Conservation (phyloP, 2,113 vertebrate genomes). For the Tragelaphus strepsiceros region DNA sequence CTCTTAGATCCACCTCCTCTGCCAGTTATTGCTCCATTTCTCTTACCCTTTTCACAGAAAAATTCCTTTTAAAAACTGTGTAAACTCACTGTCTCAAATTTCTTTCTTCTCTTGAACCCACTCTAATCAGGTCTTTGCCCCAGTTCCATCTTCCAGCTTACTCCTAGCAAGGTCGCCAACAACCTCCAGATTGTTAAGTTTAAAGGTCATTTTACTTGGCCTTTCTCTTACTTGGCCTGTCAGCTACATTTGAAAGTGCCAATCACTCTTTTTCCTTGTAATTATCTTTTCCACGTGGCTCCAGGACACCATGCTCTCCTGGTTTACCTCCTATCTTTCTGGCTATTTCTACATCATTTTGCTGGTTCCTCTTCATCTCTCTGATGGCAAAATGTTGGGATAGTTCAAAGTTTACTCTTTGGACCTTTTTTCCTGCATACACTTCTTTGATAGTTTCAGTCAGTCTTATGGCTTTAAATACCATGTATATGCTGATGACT, state of each 20-base stretch:
- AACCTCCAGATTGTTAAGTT: background rate
- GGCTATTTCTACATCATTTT: background rate
- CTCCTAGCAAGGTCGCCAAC: background rate
- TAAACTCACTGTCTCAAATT: background rate
- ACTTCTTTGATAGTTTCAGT: background rate
- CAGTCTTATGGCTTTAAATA: background rate
- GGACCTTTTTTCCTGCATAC: background rate
- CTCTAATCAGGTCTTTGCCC: background rate
- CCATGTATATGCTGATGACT: background rate
- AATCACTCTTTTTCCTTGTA: background rate
- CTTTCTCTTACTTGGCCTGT: background rate
- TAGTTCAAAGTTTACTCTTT: background rate
- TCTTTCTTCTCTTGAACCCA: background rate
- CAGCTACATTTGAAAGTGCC: conserved; percentile 2
- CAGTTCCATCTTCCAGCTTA: background rate
- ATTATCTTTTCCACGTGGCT: background rate
- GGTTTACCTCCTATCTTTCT: background rate
- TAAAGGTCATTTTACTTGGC: background rate
- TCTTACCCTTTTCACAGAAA: background rate
- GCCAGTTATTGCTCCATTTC: background rate
- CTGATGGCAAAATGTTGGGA: background rate
- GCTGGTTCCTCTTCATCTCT: background rate
- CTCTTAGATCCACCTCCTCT: background rate
- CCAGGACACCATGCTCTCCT: background rate
- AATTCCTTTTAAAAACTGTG: background rate